phyloP scores from a whole-genome alignment of 2,113 vertebrate species.

The Petromus typicus region DNA sequence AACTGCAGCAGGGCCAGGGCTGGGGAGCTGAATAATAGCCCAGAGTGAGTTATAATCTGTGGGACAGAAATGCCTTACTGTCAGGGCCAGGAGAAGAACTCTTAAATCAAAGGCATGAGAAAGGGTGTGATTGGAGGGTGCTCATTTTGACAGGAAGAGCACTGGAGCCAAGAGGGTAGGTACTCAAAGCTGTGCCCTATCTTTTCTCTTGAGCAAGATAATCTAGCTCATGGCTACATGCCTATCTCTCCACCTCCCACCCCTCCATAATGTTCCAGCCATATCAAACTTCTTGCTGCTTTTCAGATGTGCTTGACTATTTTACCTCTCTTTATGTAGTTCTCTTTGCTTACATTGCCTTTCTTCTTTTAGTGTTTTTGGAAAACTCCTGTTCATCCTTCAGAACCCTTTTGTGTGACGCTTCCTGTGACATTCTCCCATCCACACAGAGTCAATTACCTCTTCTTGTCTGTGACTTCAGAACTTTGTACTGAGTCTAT shows the following conservation, averaged over 20 bases:
- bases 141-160: constrained; percentile 82
- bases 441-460: background rate
- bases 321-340: constrained; percentile 15
- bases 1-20: constrained; percentile 93
- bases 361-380: constrained; percentile 28
- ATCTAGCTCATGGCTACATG: background rate
- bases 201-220: constrained; percentile 52
- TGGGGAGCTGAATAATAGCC: constrained; percentile 98
- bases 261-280: background rate
- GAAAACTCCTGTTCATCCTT: constrained; percentile 74
- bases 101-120: constrained; percentile 94
- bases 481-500: constrained; percentile 14
- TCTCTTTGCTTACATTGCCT: constrained; percentile 10
- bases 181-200: constrained; percentile 70
- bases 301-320: background rate
- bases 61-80: constrained; percentile 98
- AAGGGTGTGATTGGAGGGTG: constrained; percentile 76
- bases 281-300: constrained; percentile 43
- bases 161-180: constrained; percentile 71
- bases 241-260: background rate
- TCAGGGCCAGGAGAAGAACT: constrained; percentile 95
- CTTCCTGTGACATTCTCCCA: background rate
- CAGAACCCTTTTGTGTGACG: constrained; percentile 62
- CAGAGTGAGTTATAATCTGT: constrained; percentile 96
- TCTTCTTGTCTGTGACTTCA: constrained; percentile 37